A percentile compares a stretch with the other conserved stretches of the same genome.
These are phyloP conservation scores for Nymphalis urticae DNA, from an alignment of 2,888 invertebrate species.

Conservation along the genomic window DNA sequence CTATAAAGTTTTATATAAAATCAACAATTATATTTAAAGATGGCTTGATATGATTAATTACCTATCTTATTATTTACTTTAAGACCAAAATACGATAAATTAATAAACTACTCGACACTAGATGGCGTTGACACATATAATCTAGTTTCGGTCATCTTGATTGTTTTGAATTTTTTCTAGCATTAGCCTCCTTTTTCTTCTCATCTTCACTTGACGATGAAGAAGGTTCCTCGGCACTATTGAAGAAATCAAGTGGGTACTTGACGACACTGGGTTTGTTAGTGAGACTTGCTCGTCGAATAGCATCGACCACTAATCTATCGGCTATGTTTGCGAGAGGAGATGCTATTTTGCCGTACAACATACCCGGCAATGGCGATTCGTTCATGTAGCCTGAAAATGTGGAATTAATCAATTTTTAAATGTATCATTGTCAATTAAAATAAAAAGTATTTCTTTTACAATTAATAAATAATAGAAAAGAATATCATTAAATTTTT, in stretches of 20 bases:
- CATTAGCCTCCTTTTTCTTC: conserved; percentile 22
- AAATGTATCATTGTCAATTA: background rate
- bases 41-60: background rate
- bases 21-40: background rate
- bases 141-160: background rate
- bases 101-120: conserved; percentile 49
- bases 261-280: conserved; percentile 65
- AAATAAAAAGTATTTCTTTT: background rate
- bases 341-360: conserved; percentile 49
- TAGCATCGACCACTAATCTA: conserved; percentile 69
- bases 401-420: background rate
- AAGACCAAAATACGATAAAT: background rate
- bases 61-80: background rate
- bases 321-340: conserved; percentile 64
- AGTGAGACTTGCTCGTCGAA: conserved; percentile 68
- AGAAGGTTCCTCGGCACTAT: conserved; percentile 57
- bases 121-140: conserved; percentile 52
- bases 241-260: conserved; percentile 72
- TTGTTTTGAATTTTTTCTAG: conserved; percentile 15
- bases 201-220: conserved; percentile 72
- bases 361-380: conserved; percentile 54
- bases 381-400: conserved; percentile 56
- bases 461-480: no score
- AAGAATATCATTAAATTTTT: no score
- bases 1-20: no score